phyloP scores from a whole-genome alignment of 2,888 invertebrate genomes.

The Epirrita christyi region DNA sequence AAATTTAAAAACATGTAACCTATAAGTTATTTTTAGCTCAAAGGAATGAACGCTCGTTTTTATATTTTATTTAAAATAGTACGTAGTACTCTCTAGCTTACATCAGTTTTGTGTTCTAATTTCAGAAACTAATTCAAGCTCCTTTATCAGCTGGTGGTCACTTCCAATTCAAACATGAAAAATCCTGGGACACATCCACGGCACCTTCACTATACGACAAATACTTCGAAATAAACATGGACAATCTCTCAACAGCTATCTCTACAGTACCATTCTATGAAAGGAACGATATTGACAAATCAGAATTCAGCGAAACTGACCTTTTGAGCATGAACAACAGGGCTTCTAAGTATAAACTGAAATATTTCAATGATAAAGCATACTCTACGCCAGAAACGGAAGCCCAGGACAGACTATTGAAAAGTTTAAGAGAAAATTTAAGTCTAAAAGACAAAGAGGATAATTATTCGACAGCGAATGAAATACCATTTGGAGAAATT shows the following conservation, averaged over 20 bases:
- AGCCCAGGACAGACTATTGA: slow-evolving; percentile 58
- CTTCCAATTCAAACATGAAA: slow-evolving; percentile 82
- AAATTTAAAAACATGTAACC: too few relatives aligned
- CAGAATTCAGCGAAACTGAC: slow-evolving; percentile 65
- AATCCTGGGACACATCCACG: slow-evolving; percentile 70
- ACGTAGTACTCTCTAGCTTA: too few relatives aligned
- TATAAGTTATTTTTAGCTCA: too few relatives aligned
- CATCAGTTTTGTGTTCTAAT: slow-evolving; percentile 30
- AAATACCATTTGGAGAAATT: slow-evolving; percentile 19
- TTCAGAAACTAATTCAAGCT: slow-evolving; percentile 73
- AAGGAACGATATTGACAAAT: slow-evolving; percentile 64
- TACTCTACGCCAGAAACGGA: slow-evolving; percentile 65
- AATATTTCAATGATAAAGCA: slow-evolving; percentile 69
- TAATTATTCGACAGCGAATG: slow-evolving; percentile 15
- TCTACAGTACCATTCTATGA: slow-evolving; percentile 74
- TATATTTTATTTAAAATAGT: too few relatives aligned
- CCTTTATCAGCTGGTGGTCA: slow-evolving; percentile 74
- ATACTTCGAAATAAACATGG: slow-evolving; percentile 75
- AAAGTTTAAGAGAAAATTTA: slow-evolving; percentile 44
- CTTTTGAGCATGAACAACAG: slow-evolving; percentile 69
- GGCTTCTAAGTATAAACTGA: slow-evolving; percentile 69
- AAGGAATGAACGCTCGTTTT: too few relatives aligned
- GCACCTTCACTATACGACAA: slow-evolving; percentile 72
- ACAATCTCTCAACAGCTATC: slow-evolving; percentile 64
- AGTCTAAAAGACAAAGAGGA: slow-evolving; percentile 26